Evolutionary conservation across 2,113 vertebrate genomes (phyloP), one percentile per base, ranked within the genome.

Genomic region (Sinocyclocheilus rhinocerous): DNA sequence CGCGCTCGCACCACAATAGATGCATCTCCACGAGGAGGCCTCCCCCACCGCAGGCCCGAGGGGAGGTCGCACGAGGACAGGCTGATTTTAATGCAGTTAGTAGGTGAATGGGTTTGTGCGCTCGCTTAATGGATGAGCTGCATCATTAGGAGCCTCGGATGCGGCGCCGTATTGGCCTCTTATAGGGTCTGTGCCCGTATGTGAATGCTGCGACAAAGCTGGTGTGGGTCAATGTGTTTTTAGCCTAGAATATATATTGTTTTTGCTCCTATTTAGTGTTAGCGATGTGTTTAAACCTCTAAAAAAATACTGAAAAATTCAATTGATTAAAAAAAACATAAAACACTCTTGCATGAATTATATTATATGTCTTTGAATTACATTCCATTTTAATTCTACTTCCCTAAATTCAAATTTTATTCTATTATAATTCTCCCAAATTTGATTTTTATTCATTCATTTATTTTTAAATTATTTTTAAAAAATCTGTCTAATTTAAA

Each of bases 1-100:
- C 84, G 88, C 81, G 86, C 22, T 36, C n/a, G 33, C 33, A 24
- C 67, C 65, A 90, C 86, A 90, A 87, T 89, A 88, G 85, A 84
- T 63, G 45, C 63, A 76, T 84, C 26, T 80, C 76, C 70, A 72
- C 22, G 85, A 76, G 42, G 52, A 59, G 9, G 39, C 67, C 3
- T 45, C 87, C 57, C 79, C 86, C 76, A 42, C 48, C 69, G 0
- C 69, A 67, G 69, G 20, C 33, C 78, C 36, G 24, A 77, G 57
- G 45, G 67, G 84, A 84, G 84, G 57, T 86, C 48, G 36, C 20
- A 15, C 10, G 29, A 73, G 81, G 81, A 73, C 81, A 39, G 59
- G 81, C 82, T 77, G 57, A 39, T 83, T 89, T 87, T 61, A 85
- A 87, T 79, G 67, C 78, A 72, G 26, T 65, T 84, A 65, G 84